Evolutionary conservation across 2,113 vertebrate genomes (phyloP), one percentile per base, ranked within the genome.

Genomic region (Melanotaenia duboulayi): DNA sequence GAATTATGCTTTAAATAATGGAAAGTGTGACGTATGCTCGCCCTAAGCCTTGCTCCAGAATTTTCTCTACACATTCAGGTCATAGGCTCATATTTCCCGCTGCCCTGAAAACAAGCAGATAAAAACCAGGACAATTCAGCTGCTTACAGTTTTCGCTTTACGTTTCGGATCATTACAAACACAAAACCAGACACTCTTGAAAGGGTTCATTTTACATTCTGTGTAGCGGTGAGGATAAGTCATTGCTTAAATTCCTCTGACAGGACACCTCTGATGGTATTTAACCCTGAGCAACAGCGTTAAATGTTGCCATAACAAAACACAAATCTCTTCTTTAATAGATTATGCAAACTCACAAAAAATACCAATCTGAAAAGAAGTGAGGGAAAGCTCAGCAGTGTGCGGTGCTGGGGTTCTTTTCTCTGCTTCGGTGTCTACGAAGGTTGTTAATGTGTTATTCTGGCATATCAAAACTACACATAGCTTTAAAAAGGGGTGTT

Each of bases 21-120:
- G 68, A 89, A 87, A 89, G 65, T 74, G 74, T 87, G 84, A 87
- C 57, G 79, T 78, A 56, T 42, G 79, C 71, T 71, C 10, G 81
- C 77, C 75, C 71, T 50, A 40, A 82, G 74, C 76, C 39, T 63
- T 37, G 74, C 86, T 81, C 62, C 49, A 76, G 65, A 74, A 74
- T 68, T 70, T 61, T 54, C 62, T 64, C 72, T 9, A 52, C 74
- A 65, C 76, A 85, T 85, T 79, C 46, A 83, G 83, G 86, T 82
- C 81, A 81, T 48, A 74, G 57, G 48, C 85, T 73, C 65, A 46
- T 54, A 65, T 65, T 83, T 57, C 52, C 37, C 19, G 39, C 20
- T 65, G 17, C 22, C 23, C 50, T 73, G 40, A 74, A 76, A 81
- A 79, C 71, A 44, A 22, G 48, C 66, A 25, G 67, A 68, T 54